Evolutionary conservation across 2,113 vertebrate species (phyloP).

Genomic region (Chamaetylas fuelleborni): DNA sequence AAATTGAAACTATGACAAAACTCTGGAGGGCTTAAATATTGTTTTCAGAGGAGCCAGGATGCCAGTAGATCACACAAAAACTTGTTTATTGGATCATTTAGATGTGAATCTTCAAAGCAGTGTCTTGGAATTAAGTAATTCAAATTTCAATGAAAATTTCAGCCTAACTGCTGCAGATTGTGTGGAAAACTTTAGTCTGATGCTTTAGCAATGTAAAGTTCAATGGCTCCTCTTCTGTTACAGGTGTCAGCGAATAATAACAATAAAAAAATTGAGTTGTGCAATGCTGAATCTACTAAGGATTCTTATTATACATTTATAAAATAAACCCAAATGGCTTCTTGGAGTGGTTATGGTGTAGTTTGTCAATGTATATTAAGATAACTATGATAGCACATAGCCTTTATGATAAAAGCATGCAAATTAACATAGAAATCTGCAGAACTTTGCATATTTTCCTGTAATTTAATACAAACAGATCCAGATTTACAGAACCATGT

Average conservation of each 20-base stretch:
- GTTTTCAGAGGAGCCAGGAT: neutral
- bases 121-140: neutral
- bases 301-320: slow-evolving; percentile 34
- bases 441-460: slow-evolving; percentile 50
- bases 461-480: slow-evolving; percentile 33
- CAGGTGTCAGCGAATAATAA: slow-evolving; percentile 8
- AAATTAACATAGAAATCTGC: slow-evolving; percentile 56
- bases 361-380: slow-evolving; percentile 60
- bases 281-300: neutral
- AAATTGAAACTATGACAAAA: neutral
- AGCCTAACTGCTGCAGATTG: neutral
- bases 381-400: slow-evolving; percentile 52
- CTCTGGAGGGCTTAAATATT: neutral
- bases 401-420: slow-evolving; percentile 62
- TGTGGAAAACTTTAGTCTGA: neutral
- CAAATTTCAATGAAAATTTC: neutral
- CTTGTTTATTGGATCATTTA: neutral
- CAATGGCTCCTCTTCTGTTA: neutral
- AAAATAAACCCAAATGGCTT: slow-evolving; percentile 51
- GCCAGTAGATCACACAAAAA: neutral
- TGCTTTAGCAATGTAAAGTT: neutral
- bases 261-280: neutral
- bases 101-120: neutral
- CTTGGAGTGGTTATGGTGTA: slow-evolving; percentile 50
- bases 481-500: neutral